Percentiles rank a stretch among this genome's conserved stretches.
Evolutionary conservation across 2,797 vertebrate species (phyloP).

Genomic region (Phoxinus dragarum): DNA sequence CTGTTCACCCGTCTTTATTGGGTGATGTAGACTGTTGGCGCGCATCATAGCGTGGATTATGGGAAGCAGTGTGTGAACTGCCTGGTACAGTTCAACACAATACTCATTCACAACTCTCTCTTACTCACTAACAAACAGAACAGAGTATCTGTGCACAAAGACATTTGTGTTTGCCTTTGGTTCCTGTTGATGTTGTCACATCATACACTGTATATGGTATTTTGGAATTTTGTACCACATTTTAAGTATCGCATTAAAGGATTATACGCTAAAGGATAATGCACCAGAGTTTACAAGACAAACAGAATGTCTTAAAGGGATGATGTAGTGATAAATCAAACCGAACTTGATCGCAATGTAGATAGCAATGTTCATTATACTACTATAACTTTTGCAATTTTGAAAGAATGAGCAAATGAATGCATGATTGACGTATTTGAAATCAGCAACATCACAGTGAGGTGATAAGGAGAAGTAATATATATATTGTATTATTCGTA

Average conservation of each 20-base stretch:
- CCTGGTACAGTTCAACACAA: conserved; percentile 65
- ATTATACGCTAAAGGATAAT: neutral
- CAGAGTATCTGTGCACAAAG: conserved; percentile 31
- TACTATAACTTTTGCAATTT: neutral
- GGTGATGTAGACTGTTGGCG: conserved; percentile 9
- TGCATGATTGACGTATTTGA: no score
- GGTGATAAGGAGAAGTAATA: no score
- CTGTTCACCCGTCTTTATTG: conserved; percentile 39
- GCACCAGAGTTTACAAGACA: neutral
- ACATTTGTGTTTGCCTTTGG: conserved; percentile 2
- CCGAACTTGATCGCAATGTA: neutral
- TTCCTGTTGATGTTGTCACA: neutral
- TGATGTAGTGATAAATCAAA: neutral
- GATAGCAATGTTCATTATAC: neutral
- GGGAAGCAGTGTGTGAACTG: conserved; percentile 49
- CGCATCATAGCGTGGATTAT: conserved; percentile 23
- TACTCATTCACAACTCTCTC: conserved; percentile 53
- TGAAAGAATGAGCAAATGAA: no score
- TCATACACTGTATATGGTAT: neutral
- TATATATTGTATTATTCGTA: no score
- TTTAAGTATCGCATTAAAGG: neutral
- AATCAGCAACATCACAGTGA: no score
- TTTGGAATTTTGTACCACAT: neutral
- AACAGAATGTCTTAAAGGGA: neutral
- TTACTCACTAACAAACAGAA: conserved; percentile 37